phyloP scores from a whole-genome alignment of 2,797 vertebrate species.

The Heliangelus exortis region DNA sequence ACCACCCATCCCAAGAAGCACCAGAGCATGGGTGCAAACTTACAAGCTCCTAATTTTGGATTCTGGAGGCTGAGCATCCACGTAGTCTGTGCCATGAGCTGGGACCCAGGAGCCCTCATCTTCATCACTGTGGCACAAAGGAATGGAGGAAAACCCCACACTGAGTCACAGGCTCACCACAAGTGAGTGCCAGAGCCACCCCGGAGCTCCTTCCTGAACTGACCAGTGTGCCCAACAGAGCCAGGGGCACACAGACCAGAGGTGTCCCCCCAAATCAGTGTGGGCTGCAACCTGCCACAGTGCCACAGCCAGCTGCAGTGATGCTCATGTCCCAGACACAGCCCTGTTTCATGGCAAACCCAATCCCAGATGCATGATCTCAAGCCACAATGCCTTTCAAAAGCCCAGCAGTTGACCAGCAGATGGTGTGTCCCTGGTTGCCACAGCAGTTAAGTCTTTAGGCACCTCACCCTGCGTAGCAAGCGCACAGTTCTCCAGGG shows the following conservation, averaged over 20 bases:
- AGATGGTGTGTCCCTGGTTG: rapidly evolving
- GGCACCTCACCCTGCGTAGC: rapidly evolving
- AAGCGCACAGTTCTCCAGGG: rapidly evolving
- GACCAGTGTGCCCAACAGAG: not conserved
- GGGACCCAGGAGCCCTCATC: constrained; percentile 82
- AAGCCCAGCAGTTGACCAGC: rapidly evolving
- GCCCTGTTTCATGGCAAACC: rapidly evolving
- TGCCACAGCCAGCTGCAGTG: not conserved
- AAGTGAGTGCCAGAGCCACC: not conserved
- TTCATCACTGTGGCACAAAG: constrained; percentile 80
- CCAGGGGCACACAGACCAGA: rapidly evolving
- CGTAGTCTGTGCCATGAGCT: constrained; percentile 71
- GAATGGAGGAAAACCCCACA: not conserved
- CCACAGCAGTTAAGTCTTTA: not conserved
- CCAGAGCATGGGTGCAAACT: constrained; percentile 64
- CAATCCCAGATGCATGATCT: rapidly evolving
- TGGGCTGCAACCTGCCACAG: not conserved
- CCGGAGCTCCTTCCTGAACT: not conserved
- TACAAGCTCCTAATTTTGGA: constrained; percentile 93
- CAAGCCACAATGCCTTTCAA: not conserved
- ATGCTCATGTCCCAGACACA: rapidly evolving
- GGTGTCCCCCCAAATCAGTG: rapidly evolving
- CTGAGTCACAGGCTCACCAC: not conserved
- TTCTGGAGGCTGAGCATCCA: constrained; percentile 79
- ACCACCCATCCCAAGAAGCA: not conserved